Conservation (phyloP, 2,888 invertebrate genomes). For the Steinernema scapterisci region DNA sequence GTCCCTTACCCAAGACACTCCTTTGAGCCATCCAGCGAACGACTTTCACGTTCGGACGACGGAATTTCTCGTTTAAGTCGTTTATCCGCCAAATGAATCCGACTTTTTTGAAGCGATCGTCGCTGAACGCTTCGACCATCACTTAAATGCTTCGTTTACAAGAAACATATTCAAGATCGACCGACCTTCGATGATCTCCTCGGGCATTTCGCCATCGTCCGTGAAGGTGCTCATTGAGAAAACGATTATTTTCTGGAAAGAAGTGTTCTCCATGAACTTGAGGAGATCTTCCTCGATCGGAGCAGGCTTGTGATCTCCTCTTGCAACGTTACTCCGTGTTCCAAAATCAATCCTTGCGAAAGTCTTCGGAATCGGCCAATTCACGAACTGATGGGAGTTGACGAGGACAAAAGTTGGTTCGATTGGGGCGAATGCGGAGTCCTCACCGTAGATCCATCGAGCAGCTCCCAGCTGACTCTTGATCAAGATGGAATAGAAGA, state of each 20-base stretch:
- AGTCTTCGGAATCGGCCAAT: not conserved
- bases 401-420: not conserved
- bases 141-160: not conserved
- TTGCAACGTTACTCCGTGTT: not conserved
- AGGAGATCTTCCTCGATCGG: conserved; percentile 11
- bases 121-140: not conserved
- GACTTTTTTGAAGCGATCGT: not conserved
- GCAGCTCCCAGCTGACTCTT: not conserved
- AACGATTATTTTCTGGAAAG: not conserved
- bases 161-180: not conserved
- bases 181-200: not conserved
- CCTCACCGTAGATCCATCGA: not conserved
- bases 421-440: not conserved
- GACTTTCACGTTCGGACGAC: not conserved
- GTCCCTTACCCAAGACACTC: not conserved
- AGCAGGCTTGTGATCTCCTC: not conserved
- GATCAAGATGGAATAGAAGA: not conserved
- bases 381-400: not conserved
- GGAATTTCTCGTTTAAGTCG: not conserved
- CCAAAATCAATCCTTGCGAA: conserved; percentile 6
- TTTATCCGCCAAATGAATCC: conserved; percentile 19
- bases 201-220: not conserved
- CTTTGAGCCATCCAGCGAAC: not conserved
- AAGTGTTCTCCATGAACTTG: not conserved
- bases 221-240: conserved; percentile 29